phyloP scores from a whole-genome alignment of 2,797 vertebrate genomes.

The Crenichthys baileyi region DNA sequence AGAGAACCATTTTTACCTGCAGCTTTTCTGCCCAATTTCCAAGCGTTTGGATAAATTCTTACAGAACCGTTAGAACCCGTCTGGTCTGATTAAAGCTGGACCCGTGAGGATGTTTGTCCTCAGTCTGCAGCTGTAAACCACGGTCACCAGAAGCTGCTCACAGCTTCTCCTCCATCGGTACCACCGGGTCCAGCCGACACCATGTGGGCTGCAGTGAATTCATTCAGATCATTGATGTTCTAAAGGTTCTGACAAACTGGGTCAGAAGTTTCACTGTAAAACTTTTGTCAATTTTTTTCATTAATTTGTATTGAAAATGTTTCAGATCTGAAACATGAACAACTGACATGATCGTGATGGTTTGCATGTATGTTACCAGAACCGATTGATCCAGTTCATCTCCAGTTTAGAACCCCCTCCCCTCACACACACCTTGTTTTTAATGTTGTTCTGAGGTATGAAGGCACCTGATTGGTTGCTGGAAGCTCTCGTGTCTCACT shows the following conservation, averaged over 20 bases:
- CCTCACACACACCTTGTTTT: neutral
- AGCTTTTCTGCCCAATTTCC: too few relatives aligned
- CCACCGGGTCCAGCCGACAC: neutral
- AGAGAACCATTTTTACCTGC: neutral
- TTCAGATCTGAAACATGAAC: neutral
- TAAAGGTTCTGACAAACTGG: neutral
- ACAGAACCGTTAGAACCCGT: neutral
- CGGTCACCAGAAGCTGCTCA: too few relatives aligned
- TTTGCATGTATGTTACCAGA: neutral
- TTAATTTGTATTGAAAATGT: neutral
- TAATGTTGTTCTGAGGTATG: constrained; percentile 3
- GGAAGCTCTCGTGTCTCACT: constrained; percentile 4
- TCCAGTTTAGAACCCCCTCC: too few relatives aligned
- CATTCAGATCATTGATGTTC: neutral
- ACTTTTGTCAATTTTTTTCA: neutral
- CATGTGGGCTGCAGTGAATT: neutral
- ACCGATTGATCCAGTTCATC: neutral
- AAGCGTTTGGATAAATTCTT: too few relatives aligned
- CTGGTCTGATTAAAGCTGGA: neutral
- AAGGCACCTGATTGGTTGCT: constrained; percentile 27
- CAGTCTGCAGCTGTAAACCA: too few relatives aligned
- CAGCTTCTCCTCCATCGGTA: neutral
- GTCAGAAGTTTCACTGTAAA: neutral
- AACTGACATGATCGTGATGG: neutral
- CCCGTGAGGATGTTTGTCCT: too few relatives aligned